These are phyloP conservation scores for Lumbricus terrestris DNA, from an alignment of 2,888 invertebrate species.

Conservation along the genomic window DNA sequence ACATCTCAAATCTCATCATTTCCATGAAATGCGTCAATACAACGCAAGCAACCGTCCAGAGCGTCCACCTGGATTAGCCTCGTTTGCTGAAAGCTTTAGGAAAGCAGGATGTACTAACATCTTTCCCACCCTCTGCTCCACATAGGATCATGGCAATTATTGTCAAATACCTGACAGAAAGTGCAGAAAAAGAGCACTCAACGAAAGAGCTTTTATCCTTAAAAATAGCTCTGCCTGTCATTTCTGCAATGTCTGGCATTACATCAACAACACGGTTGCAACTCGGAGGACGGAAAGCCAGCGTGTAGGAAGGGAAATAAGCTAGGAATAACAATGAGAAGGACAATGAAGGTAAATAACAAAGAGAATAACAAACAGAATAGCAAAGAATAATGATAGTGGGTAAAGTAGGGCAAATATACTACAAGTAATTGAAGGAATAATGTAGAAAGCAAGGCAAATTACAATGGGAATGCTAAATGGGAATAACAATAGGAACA, in stretches of 20 bases:
- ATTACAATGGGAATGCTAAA: not conserved
- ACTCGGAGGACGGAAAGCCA: not conserved
- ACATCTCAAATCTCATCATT: not conserved
- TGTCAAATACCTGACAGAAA: not conserved
- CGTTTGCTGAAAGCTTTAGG: not conserved
- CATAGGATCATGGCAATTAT: not conserved
- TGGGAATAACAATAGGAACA: not conserved
- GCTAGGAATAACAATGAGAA: not conserved
- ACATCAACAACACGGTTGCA: not conserved
- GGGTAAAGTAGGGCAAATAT: no score
- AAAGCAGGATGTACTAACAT: not conserved
- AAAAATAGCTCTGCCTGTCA: not conserved
- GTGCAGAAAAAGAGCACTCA: not conserved
- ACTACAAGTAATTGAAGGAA: no score
- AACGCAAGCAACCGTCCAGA: no score
- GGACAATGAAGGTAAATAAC: not conserved
- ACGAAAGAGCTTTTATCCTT: not conserved
- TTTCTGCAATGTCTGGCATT: not conserved
- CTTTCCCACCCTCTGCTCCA: not conserved
- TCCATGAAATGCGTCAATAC: not conserved
- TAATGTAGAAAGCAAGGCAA: not conserved
- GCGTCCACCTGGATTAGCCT: not conserved
- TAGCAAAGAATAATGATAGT: no score
- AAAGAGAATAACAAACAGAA: no score
- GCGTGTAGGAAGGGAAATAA: not conserved